phyloP scores from a whole-genome alignment of 2,888 invertebrate species.

The Erebia ligea region DNA sequence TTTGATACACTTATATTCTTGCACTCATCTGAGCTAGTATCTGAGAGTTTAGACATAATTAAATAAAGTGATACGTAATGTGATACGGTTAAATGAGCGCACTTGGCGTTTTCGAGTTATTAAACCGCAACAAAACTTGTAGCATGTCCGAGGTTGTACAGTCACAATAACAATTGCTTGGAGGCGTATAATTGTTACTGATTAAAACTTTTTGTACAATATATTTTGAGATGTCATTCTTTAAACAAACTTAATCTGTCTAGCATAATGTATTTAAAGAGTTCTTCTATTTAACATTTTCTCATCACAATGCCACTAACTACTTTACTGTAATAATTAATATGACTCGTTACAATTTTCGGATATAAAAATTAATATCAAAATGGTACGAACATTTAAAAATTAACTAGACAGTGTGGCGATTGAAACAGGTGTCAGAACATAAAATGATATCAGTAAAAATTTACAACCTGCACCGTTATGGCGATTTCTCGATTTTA shows the following conservation, averaged over 20 bases:
- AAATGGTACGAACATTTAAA: neutral
- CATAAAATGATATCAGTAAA: slow-evolving; percentile 7
- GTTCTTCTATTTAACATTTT: no score
- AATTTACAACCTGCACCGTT: slow-evolving; percentile 11
- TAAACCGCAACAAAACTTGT: slow-evolving; percentile 24
- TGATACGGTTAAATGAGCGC: slow-evolving; percentile 44
- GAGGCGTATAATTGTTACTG: slow-evolving; percentile 1
- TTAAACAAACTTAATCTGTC: neutral
- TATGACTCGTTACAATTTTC: no score
- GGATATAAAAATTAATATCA: neutral
- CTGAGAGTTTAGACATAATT: slow-evolving; percentile 14
- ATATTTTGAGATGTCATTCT: slow-evolving; percentile 1
- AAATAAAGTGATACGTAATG: slow-evolving; percentile 20
- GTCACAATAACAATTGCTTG: slow-evolving; percentile 11
- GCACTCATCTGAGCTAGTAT: slow-evolving; percentile 7
- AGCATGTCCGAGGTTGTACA: slow-evolving; percentile 8
- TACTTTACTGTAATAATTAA: no score
- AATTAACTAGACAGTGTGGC: neutral
- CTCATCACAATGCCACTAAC: no score
- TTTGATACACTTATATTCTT: slow-evolving; percentile 4
- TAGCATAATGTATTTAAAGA: no score
- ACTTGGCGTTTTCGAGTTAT: slow-evolving; percentile 49
- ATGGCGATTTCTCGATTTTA: slow-evolving; percentile 9
- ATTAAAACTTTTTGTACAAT: neutral
- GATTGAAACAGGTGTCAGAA: neutral